A percentile compares a stretch with the other conserved stretches of the same genome.
phyloP scores from a whole-genome alignment of 2,113 vertebrate genomes.

The Peromyscus californicus region DNA sequence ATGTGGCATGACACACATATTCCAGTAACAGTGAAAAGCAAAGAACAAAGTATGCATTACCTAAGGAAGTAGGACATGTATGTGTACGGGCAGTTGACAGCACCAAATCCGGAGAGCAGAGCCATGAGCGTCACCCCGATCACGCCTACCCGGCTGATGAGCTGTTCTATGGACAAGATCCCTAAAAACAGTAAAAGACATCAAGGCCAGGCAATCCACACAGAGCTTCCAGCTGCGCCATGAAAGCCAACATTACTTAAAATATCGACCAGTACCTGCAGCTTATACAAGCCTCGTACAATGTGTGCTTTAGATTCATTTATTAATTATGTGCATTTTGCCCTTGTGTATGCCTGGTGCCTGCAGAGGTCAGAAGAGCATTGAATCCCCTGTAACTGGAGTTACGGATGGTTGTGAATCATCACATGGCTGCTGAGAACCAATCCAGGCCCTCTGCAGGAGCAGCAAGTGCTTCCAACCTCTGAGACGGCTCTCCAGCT shows the following conservation, averaged over 20 bases:
- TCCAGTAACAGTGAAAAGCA: neutral
- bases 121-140: slow-evolving; percentile 99
- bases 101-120: slow-evolving; percentile 98
- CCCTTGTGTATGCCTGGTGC: neutral
- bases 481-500: neutral
- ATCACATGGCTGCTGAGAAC: neutral
- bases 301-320: neutral
- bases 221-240: neutral
- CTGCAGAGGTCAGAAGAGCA: neutral
- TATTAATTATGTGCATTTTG: neutral
- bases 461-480: neutral
- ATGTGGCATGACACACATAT: neutral
- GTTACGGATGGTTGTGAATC: neutral
- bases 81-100: slow-evolving; percentile 99
- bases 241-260: neutral
- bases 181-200: slow-evolving; percentile 86
- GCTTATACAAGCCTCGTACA: neutral
- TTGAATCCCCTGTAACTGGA: neutral
- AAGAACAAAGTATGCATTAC: slow-evolving; percentile 84
- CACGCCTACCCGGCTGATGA: slow-evolving; percentile 98
- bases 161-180: slow-evolving; percentile 98
- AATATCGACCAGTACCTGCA: neutral
- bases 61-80: slow-evolving; percentile 99
- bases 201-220: slow-evolving; percentile 19
- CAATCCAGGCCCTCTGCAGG: neutral